Conservation (phyloP, 2,113 vertebrate species). For the Microtus ochrogaster region DNA sequence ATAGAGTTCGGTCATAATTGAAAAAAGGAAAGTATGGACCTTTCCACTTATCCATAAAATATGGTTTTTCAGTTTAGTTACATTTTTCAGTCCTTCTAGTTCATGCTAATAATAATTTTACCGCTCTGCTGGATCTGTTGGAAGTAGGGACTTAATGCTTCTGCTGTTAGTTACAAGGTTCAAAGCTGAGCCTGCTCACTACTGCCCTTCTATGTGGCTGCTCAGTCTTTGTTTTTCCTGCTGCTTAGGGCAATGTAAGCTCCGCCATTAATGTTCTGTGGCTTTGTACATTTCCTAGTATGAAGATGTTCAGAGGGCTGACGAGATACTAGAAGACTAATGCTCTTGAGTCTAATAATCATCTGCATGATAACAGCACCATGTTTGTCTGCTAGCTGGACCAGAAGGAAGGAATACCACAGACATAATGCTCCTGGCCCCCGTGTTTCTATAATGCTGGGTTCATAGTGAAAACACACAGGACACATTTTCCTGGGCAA, state of each 20-base stretch:
- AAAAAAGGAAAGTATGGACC: not conserved
- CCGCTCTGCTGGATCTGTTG: not conserved
- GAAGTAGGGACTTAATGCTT: not conserved
- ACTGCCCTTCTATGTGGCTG: not conserved
- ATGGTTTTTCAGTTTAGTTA: not conserved
- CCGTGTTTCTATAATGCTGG: not conserved
- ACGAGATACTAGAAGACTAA: not conserved
- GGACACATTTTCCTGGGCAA: not conserved
- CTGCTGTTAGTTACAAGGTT: not conserved
- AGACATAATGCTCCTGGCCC: not conserved
- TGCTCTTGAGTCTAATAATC: not conserved
- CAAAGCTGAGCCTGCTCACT: fast-evolving
- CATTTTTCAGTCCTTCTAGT: not conserved
- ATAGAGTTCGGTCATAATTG: not conserved
- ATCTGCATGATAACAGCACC: not conserved
- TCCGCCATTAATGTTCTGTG: not conserved
- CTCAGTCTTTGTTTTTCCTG: not conserved
- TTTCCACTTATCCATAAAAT: not conserved
- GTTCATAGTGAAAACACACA: not conserved
- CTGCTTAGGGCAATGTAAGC: not conserved
- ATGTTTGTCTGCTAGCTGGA: not conserved
- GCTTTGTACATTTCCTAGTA: not conserved
- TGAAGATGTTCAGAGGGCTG: not conserved
- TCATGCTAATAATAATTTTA: not conserved
- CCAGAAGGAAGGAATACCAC: not conserved